Base-by-base conservation (phyloP, 1,140 invertebrate species). In the Sinonovacula constricta region DNA sequence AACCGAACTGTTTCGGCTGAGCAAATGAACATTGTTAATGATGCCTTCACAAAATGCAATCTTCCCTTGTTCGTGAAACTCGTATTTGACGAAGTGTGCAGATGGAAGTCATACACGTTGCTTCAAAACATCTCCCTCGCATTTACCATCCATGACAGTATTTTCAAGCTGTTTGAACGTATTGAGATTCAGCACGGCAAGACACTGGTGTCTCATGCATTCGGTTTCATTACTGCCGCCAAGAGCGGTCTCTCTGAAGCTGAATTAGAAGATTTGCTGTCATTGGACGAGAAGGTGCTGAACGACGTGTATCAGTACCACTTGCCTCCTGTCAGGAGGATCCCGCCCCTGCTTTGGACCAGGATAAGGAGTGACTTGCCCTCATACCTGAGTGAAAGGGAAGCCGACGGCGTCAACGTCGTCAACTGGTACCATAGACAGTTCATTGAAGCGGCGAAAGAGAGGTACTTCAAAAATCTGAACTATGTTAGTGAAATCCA, bases 261-360 rank as follows among this genome's bases (percentile, higher is more conserved):
- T 0, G 90, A 91, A 70, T 78, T 91, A 3, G 90, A 91, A 67
- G 90, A 91, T 72, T 60, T 91, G 45, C 80, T 91, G 30, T 90
- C 89, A 0, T 72, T 91, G 15, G 90, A 91, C 79, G 90, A 91
- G 97, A 99, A 90, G 96, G 91, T 97, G 0, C 90, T 99, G 54
- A 98, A 99, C 87, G 98, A 99, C 86, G 97, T 99, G 0, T 99
- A 99, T 87, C 98, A 99, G 88, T 99, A 99, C 88, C 89, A 99
- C 93, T 93, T 99, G 87, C 98, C 98, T 1, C 98, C 98, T 0
- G 97, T 98, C 0, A 92, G 98, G 54, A 92, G 98, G 68, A 99
- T 99, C 67, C 98, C 98, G 2, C 98, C 98, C 0, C 89, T 99
- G 5, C 92, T 99, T 0, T 99, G 98, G 98, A 99, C 97, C 0